Evolutionary conservation across 2,888 invertebrate genomes (phyloP).

Genomic region (Agapostemon virescens): DNA sequence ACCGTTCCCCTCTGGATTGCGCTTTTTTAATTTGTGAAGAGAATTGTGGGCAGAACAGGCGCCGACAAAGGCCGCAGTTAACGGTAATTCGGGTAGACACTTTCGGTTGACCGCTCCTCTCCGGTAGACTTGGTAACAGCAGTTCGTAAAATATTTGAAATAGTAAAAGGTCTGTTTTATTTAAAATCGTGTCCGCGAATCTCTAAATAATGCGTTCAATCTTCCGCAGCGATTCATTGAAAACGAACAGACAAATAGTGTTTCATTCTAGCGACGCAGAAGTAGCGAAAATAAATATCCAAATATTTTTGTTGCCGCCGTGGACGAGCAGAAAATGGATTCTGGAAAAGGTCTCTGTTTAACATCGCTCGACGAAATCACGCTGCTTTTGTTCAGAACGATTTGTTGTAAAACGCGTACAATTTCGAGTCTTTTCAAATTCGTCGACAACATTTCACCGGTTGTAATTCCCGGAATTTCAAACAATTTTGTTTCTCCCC

Average conservation of each 20-base stretch:
- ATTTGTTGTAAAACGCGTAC: background rate
- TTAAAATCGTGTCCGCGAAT: background rate
- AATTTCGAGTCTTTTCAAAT: background rate
- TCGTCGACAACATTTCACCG: background rate
- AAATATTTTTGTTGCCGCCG: background rate
- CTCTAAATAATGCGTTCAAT: background rate
- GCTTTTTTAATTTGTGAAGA: background rate
- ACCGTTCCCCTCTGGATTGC: background rate
- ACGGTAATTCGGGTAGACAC: background rate
- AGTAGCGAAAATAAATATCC: background rate
- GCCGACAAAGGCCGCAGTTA: background rate
- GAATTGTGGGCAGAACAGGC: background rate
- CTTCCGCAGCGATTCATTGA: background rate
- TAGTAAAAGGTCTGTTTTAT: background rate
- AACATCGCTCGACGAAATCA: background rate
- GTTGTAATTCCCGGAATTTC: background rate
- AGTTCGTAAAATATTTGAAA: background rate
- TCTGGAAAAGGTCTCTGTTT: background rate
- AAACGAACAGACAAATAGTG: background rate
- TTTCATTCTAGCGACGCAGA: background rate
- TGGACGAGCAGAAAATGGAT: background rate
- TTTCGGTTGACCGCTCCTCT: background rate
- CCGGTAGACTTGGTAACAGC: background rate
- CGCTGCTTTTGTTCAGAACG: background rate
- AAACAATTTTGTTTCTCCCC: background rate